Conservation (phyloP, 1,140 invertebrate species). For the Trachelipus rathkii region DNA sequence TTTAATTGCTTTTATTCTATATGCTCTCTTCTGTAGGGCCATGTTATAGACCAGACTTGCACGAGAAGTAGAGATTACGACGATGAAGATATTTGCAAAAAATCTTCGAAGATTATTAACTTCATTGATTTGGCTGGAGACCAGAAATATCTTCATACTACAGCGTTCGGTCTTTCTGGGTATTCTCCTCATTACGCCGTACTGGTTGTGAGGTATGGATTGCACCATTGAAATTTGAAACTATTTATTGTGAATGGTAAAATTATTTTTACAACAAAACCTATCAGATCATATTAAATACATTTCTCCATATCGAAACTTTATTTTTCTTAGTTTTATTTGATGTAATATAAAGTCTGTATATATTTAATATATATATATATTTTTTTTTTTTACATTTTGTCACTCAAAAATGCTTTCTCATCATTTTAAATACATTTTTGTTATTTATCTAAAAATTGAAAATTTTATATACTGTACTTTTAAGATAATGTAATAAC, state of each 20-base stretch:
- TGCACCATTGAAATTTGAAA: too few species aligned
- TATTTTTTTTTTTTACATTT: too few species aligned
- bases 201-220: slow-evolving; percentile 67
- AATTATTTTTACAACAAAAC: too few species aligned
- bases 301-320: too few species aligned
- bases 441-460: background rate
- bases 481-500: slow-evolving; percentile 5
- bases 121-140: slow-evolving; percentile 96
- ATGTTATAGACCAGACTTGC: slow-evolving; percentile 43
- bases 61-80: slow-evolving; percentile 43
- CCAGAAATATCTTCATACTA: slow-evolving; percentile 91
- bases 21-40: slow-evolving; percentile 29
- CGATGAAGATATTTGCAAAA: slow-evolving; percentile 89
- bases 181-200: slow-evolving; percentile 93
- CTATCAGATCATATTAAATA: too few species aligned
- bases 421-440: too few species aligned
- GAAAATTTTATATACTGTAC: background rate
- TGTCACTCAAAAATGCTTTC: too few species aligned
- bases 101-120: slow-evolving; percentile 83
- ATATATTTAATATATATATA: too few species aligned
- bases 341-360: too few species aligned
- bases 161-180: slow-evolving; percentile 86
- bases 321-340: too few species aligned
- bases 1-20: background rate
- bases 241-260: too few species aligned